Evolutionary conservation across 2,113 vertebrate genomes (phyloP), one percentile per base, ranked within the genome.

Genomic region (Nibea albiflora): DNA sequence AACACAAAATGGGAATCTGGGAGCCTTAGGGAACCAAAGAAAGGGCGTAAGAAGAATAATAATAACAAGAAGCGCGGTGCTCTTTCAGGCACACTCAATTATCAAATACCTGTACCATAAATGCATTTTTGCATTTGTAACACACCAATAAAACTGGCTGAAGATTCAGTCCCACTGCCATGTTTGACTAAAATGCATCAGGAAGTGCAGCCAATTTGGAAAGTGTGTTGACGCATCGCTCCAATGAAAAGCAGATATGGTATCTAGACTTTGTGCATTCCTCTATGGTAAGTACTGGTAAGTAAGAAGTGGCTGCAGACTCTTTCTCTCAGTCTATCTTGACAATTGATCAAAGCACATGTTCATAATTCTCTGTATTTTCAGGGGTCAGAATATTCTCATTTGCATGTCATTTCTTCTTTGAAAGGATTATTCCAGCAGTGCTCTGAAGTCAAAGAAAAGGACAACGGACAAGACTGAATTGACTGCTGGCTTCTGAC

Each of bases 401-500:
- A 73, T 73, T 79, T 73, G 68, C 28, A 65, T 28, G 26, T 0
- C 8, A 78, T 74, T 78, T 60, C 31, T 53, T 61, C 53, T 67
- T 72, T 62, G 0, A 44, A 22, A 81, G 35, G 70, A 66, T 76
- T 31, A 69, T 22, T 52, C 15, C 69, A 50, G 47, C 56, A 80
- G 14, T 15, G 44, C 44, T 46, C 44, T 14, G 44, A 46, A 14
- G 44, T 64, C 64, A 58, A 22, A 53, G 9, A 11, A 62, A 71
- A 81, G 46, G 22, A 46, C 42, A 50, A 20, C 1, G 4, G 22
- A 71, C 50, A 66, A 77, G 67, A 82, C 47, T 31, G 53, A 42
- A 52, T 3, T 22, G 58, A 75, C 72, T 78, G 35, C 11, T 71
- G 46, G 52, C 53, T 52, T 83, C 58, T 2, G 11, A 44, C 15